phyloP scores from a whole-genome alignment of 2,113 vertebrate genomes.

The Callipepla squamata region DNA sequence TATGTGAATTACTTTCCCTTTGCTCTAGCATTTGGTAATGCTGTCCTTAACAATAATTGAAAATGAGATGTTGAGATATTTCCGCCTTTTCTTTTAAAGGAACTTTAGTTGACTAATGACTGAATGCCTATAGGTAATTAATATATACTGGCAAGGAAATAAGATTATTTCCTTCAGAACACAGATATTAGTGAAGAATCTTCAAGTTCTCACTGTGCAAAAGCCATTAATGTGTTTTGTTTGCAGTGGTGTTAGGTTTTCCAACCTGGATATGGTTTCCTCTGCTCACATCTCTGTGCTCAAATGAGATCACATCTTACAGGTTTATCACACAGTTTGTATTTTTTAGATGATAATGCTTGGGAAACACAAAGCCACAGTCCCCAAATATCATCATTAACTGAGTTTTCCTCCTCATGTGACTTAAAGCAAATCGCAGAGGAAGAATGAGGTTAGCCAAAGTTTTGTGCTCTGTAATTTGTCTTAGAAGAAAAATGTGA shows the following conservation, averaged over 20 bases:
- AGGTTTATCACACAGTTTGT: not conserved
- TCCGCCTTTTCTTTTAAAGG: not conserved
- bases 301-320: not conserved
- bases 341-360: not conserved
- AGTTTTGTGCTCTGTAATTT: constrained; percentile 38
- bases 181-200: not conserved
- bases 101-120: not conserved
- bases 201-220: not conserved
- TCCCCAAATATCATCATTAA: not conserved
- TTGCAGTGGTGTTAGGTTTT: accelerated
- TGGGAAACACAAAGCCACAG: not conserved
- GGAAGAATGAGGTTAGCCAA: constrained; percentile 42
- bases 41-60: not conserved
- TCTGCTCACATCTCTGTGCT: accelerated
- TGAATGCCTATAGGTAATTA: not conserved
- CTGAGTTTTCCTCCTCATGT: not conserved
- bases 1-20: not conserved
- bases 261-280: not conserved
- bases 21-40: not conserved
- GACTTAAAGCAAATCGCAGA: not conserved
- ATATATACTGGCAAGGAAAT: not conserved
- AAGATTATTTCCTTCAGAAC: not conserved
- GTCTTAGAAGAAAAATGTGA: not conserved
- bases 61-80: not conserved
- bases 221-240: not conserved